These are phyloP conservation scores for Eupeodes latifasciatus DNA, from an alignment of 2,888 invertebrate species.

Conservation along the genomic window DNA sequence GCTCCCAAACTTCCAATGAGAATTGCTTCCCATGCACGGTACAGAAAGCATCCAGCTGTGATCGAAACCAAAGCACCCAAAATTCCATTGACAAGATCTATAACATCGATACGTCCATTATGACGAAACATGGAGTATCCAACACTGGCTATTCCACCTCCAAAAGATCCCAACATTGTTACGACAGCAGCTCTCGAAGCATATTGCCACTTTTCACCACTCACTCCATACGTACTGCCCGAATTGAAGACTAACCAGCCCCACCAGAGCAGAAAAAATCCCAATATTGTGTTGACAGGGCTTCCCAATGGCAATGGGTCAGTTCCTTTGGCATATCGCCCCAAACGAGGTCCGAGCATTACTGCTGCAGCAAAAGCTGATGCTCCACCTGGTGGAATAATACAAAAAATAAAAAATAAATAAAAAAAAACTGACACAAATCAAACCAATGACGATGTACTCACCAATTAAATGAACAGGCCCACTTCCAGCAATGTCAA, in stretches of 20 bases:
- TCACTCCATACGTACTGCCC: conserved; percentile 92
- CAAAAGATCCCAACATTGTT: conserved; percentile 96
- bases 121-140: conserved; percentile 88
- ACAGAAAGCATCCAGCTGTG: conserved; percentile 95
- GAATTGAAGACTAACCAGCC: conserved; percentile 98
- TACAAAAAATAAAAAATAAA: conserved; percentile 10
- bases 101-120: conserved; percentile 91
- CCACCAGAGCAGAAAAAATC: conserved; percentile 97
- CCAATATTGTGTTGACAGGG: conserved; percentile 96
- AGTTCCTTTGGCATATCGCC: conserved; percentile 91
- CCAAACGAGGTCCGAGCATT: conserved; percentile 95
- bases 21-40: conserved; percentile 93
- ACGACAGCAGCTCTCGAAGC: conserved; percentile 95
- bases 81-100: conserved; percentile 94
- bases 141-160: conserved; percentile 89
- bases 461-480: conserved; percentile 94
- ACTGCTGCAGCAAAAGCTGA: conserved; percentile 94
- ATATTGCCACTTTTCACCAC: conserved; percentile 95
- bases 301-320: conserved; percentile 92
- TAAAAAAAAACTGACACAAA: not conserved
- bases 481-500: conserved; percentile 96
- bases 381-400: conserved; percentile 85
- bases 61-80: conserved; percentile 94
- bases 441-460: not conserved
- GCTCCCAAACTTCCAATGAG: conserved; percentile 93